These are phyloP conservation scores for Ictalurus punctatus DNA, from an alignment of 2,113 vertebrate genomes.

Conservation along the genomic window DNA sequence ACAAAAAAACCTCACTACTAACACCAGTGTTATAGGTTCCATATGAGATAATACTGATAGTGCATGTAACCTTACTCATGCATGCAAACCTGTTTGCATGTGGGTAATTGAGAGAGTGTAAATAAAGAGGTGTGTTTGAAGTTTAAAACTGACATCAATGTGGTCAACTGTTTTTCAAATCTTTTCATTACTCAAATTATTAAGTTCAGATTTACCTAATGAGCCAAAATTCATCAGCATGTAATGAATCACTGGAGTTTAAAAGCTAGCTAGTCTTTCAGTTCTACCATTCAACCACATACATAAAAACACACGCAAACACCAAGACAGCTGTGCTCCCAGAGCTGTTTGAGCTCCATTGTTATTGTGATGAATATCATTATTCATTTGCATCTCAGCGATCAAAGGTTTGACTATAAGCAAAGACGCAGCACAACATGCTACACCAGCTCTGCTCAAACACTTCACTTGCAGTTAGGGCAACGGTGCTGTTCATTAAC, in stretches of 20 bases:
- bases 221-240: background rate
- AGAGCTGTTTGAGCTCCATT: background rate
- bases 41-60: too few species aligned
- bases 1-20: too few species aligned
- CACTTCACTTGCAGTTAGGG: slow-evolving; percentile 27
- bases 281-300: slow-evolving; percentile 7
- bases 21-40: too few species aligned
- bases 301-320: background rate
- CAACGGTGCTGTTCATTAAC: background rate
- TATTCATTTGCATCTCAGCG: background rate
- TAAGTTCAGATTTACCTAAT: background rate
- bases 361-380: slow-evolving; percentile 18
- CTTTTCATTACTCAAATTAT: slow-evolving; percentile 1
- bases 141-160: background rate
- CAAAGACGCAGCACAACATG: slow-evolving; percentile 11
- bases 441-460: slow-evolving; percentile 2
- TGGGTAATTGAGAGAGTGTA: background rate
- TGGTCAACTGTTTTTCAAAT: background rate
- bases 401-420: background rate
- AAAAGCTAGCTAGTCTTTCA: background rate
- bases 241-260: background rate
- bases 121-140: background rate
- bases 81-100: background rate
- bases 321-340: background rate
- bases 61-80: background rate